A percentile compares a stretch with the other conserved stretches of the same genome.
These are phyloP conservation scores for Brienomyrus brachyistius DNA, from an alignment of 2,113 vertebrate genomes.

Conservation along the genomic window DNA sequence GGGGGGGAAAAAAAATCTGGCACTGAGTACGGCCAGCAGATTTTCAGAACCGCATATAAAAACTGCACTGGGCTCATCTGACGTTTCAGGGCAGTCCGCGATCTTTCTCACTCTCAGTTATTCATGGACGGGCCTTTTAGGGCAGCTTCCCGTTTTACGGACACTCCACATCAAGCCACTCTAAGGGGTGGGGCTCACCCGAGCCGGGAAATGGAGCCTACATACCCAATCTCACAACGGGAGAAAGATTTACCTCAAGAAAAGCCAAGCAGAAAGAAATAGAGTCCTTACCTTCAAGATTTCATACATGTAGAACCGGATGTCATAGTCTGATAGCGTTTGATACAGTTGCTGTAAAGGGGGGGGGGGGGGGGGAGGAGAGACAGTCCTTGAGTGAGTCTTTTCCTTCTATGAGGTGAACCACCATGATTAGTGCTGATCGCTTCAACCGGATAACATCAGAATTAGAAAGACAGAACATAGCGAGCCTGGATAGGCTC, in stretches of 20 bases:
- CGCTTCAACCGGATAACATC: background rate
- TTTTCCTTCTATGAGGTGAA: background rate
- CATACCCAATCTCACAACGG: background rate
- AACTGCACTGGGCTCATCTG: background rate
- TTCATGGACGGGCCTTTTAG: background rate
- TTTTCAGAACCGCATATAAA: background rate
- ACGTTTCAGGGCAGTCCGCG: background rate
- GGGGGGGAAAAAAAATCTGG: background rate
- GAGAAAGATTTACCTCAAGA: background rate
- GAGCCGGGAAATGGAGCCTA: background rate
- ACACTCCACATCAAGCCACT: background rate
- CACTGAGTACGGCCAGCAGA: background rate
- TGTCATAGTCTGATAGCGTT: slow-evolving; percentile 61
- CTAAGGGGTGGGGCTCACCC: background rate
- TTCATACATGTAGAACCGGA: slow-evolving; percentile 63
- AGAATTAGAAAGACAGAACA: background rate
- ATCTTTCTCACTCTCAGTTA: background rate
- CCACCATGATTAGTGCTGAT: background rate
- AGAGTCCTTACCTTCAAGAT: slow-evolving; percentile 52
- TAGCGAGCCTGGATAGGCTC: background rate
- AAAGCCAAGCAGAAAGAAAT: background rate
- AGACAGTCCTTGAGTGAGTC: background rate
- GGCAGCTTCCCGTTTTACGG: background rate
- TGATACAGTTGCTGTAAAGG: slow-evolving; percentile 56
- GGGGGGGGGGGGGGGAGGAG: background rate